phyloP scores from a whole-genome alignment of 1,140 invertebrate genomes.

The Aphelenchoides fujianensis region DNA sequence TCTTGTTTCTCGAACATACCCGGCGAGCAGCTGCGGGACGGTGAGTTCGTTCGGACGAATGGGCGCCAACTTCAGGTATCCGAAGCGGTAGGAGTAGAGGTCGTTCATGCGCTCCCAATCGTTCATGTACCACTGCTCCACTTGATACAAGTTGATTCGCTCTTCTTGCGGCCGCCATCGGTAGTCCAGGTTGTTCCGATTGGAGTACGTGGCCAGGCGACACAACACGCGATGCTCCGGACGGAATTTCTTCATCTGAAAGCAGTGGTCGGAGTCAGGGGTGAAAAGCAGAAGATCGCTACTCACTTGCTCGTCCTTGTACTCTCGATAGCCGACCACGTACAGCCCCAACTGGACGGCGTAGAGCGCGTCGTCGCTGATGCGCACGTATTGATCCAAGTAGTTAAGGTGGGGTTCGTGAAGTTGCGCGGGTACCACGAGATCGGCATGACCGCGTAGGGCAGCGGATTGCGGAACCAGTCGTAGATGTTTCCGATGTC shows the following conservation, averaged over 20 bases:
- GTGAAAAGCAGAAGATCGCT: too few relatives aligned
- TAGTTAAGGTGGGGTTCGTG: constrained; percentile 60
- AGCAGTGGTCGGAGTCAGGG: neutral
- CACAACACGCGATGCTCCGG: constrained; percentile 54
- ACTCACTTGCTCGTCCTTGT: constrained; percentile 53
- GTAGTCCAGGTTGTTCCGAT: constrained; percentile 57
- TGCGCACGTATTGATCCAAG: constrained; percentile 39
- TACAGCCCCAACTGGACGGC: constrained; percentile 58
- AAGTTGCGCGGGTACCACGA: constrained; percentile 61
- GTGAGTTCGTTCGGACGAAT: constrained; percentile 49
- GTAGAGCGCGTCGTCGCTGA: constrained; percentile 56
- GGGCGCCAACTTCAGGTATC: constrained; percentile 59
- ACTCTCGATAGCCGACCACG: constrained; percentile 60
- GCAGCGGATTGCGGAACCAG: constrained; percentile 61
- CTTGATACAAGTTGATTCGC: constrained; percentile 57
- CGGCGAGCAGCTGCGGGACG: constrained; percentile 6
- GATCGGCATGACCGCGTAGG: constrained; percentile 54
- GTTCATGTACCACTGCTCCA: constrained; percentile 56
- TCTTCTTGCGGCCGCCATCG: constrained; percentile 59
- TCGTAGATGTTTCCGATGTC: constrained; percentile 63
- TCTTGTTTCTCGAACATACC: neutral
- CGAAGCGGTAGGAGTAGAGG: constrained; percentile 57
- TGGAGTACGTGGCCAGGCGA: constrained; percentile 55
- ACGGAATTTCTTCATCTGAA: constrained; percentile 59
- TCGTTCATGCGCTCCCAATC: constrained; percentile 61